phyloP scores from a whole-genome alignment of 2,113 vertebrate species.

The Misgurnus mizolepis region DNA sequence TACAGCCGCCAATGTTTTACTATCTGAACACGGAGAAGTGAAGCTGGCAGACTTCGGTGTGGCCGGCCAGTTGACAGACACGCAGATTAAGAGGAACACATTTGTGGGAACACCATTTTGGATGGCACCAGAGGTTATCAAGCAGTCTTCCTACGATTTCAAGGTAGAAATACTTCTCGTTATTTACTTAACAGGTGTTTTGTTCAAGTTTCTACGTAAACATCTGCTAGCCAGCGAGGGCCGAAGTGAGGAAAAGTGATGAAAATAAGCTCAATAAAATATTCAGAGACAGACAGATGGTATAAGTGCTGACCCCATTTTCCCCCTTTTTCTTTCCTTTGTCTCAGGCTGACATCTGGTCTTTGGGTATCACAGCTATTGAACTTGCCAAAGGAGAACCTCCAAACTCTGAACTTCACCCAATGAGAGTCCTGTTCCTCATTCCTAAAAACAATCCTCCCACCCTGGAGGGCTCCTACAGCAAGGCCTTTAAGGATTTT shows the following conservation, averaged over 20 bases:
- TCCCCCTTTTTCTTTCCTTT: neutral
- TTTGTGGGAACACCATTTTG: conserved; percentile 98
- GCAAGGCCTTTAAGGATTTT: conserved; percentile 98
- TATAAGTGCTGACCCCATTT: neutral
- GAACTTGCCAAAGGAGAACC: conserved; percentile 97
- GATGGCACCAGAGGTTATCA: conserved; percentile 99
- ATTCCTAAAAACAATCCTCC: conserved; percentile 98
- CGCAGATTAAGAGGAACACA: conserved; percentile 98
- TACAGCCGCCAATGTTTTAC: conserved; percentile 91
- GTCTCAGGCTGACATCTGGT: conserved; percentile 95
- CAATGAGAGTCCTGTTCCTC: conserved; percentile 97
- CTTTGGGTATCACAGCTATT: conserved; percentile 96
- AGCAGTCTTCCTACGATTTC: conserved; percentile 92
- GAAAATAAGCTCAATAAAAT: conserved; percentile 47
- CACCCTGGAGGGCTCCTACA: conserved; percentile 92
- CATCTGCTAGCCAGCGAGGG: conserved; percentile 32
- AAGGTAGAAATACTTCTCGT: conserved; percentile 30
- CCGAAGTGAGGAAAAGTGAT: neutral
- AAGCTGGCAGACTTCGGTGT: conserved; percentile 98
- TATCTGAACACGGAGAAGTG: conserved; percentile 96
- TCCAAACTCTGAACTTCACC: conserved; percentile 95
- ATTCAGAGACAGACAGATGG: conserved; percentile 47
- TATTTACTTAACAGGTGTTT: conserved; percentile 18
- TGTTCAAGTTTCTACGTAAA: conserved; percentile 32
- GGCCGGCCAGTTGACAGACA: conserved; percentile 95